Conservation (phyloP, 2,797 vertebrate species). For the Darevskia nairensis region DNA sequence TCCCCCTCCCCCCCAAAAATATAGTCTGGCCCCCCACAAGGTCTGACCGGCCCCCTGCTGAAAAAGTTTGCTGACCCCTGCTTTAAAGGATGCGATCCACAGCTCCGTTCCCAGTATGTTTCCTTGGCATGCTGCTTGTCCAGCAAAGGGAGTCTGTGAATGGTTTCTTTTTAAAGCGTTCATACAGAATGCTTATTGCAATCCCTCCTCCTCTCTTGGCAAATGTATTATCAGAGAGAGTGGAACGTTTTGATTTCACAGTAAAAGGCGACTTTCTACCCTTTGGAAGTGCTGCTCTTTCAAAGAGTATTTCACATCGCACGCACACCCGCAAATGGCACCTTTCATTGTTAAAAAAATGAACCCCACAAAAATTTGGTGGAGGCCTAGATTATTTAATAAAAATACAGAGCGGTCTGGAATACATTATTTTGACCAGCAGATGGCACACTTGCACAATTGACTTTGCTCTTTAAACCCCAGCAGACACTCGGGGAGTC, state of each 20-base stretch:
- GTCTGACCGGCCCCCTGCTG: too few relatives aligned
- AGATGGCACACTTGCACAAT: constrained; percentile 78
- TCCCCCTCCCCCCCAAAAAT: too few relatives aligned
- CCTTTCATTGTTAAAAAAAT: neutral
- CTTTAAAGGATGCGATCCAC: neutral
- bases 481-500: neutral
- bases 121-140: neutral
- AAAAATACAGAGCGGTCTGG: neutral
- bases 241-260: neutral
- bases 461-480: constrained; percentile 36
- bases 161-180: neutral
- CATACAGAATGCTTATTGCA: neutral
- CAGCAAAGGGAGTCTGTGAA: neutral
- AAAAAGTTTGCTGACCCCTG: too few relatives aligned
- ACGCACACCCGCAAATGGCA: neutral
- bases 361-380: neutral
- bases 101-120: neutral
- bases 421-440: constrained; percentile 39
- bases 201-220: neutral
- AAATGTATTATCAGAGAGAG: neutral
- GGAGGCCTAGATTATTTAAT: neutral
- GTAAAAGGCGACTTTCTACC: neutral
- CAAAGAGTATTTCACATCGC: neutral
- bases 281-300: neutral
- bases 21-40: too few relatives aligned